Conservation (phyloP, 1,140 invertebrate genomes). For the Megathymus violae region DNA sequence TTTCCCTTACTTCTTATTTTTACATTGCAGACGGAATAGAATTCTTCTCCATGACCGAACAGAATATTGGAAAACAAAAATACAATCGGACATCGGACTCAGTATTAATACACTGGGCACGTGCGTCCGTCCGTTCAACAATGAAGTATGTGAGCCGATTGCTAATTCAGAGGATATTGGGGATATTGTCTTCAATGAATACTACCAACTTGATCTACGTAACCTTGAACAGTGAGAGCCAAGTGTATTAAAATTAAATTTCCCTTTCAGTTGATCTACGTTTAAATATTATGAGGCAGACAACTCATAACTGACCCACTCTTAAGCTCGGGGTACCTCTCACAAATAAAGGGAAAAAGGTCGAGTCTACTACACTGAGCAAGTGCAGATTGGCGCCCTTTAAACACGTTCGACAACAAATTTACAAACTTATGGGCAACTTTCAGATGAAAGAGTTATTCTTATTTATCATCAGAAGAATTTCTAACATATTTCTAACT, state of each 20-base stretch:
- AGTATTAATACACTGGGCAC: slow-evolving; percentile 29
- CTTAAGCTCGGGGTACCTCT: no score
- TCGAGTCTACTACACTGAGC: no score
- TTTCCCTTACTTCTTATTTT: neutral
- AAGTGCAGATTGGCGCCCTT: no score
- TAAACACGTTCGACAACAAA: no score
- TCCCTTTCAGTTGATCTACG: neutral
- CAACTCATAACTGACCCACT: no score
- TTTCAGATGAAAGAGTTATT: no score
- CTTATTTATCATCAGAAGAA: no score
- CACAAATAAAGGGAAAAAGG: no score
- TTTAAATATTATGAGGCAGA: no score
- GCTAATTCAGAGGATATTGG: slow-evolving; percentile 12
- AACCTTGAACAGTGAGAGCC: neutral
- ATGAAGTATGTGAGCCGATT: slow-evolving; percentile 31
- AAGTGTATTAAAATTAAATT: neutral
- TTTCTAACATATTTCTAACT: no score
- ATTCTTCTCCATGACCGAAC: neutral
- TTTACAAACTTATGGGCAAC: no score
- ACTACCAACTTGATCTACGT: slow-evolving; percentile 6
- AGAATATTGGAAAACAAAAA: slow-evolving; percentile 16
- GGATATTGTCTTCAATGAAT: slow-evolving; percentile 26
- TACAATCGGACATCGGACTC: slow-evolving; percentile 7
- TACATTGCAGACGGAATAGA: neutral
- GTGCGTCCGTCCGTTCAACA: slow-evolving; percentile 40